Conservation (phyloP, 2,797 vertebrate genomes). For the Propithecus perrieri region DNA sequence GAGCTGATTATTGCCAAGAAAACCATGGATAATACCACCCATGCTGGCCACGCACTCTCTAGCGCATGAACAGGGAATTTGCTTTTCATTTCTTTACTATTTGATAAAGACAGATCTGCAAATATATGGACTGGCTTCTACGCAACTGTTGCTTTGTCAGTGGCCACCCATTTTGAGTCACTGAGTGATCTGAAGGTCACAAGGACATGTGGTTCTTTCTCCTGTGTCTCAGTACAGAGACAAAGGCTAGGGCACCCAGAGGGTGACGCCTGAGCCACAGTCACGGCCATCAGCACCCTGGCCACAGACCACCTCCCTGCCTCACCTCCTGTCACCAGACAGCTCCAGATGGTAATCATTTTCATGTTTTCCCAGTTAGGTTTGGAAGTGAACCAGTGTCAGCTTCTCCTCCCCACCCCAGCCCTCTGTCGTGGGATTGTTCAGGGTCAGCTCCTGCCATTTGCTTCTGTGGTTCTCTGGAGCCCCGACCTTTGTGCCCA, state of each 20-base stretch:
- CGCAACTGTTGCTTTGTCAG: not conserved
- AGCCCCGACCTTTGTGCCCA: not conserved
- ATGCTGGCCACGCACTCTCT: not conserved
- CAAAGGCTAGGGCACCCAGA: not conserved
- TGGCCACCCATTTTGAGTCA: not conserved
- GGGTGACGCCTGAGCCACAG: not conserved
- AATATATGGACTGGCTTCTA: not conserved
- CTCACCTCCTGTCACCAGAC: not conserved
- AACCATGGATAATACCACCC: conserved; percentile 6
- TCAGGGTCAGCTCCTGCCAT: conserved; percentile 7
- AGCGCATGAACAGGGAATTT: not conserved
- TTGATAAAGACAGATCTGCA: not conserved
- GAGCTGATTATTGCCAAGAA: conserved; percentile 42
- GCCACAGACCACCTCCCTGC: not conserved
- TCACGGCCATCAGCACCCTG: not conserved
- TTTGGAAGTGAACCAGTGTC: conserved; percentile 55
- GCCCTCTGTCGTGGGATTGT: not conserved
- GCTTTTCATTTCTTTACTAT: not conserved
- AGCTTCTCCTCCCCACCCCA: not conserved
- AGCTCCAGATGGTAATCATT: conserved; percentile 65
- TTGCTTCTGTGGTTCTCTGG: not conserved
- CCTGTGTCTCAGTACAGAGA: not conserved
- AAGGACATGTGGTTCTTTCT: not conserved
- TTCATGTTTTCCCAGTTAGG: conserved; percentile 45
- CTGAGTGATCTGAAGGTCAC: not conserved